Base-by-base conservation (phyloP, 1,140 invertebrate genomes). In the Achroia grisella region DNA sequence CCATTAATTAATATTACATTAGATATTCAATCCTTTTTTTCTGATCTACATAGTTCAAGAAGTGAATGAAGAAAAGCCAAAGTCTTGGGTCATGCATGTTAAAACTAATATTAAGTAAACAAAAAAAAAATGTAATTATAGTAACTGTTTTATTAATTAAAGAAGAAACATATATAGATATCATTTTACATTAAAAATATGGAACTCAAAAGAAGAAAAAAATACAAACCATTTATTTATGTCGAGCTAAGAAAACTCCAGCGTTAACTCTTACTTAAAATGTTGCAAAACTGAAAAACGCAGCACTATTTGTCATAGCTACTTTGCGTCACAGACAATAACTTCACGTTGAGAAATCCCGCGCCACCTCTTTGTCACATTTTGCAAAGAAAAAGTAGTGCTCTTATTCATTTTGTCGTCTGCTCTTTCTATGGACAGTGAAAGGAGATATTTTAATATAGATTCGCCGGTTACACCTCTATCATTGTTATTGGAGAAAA, bases 341-440 rank as follows among this genome's bases (percentile, higher is more conserved):
- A 73, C 67, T 78, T 57, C 55, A 57, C 60, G 65, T 62, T 71
- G 65, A 63, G 64, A 74, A 67, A 67, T 67, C 73, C 71, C 71
- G 62, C 58, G 66, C 64, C 65, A 60, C 55, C 71, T 71, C 70
- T 78, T 75, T 78, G 70, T 78, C 70, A 75, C 59, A 66, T 75
- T 78, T 73, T 65, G 55, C 60, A 46, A 71, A 71, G 71, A 68
- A 78, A 72, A 73, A 72, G 57, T 63, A 62, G 57, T 63, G 62
- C 50, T 55, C 52, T 64, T 64, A 64, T 76, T 74, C 62, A 65
- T 72, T 74, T 66, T 66, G 55, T 61, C 60, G 48, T 42, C 59
- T 68, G 58, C 62, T 62, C 59, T 73, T 57, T 51, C 55, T 55
- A 44, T 34, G 39, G 30, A 42, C 33, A 41, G 34, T 45, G 41